Percentiles rank a stretch among this genome's conserved stretches.
These are phyloP conservation scores for Elymnias hypermnestra DNA, from an alignment of 1,140 invertebrate species.

Conservation along the genomic window DNA sequence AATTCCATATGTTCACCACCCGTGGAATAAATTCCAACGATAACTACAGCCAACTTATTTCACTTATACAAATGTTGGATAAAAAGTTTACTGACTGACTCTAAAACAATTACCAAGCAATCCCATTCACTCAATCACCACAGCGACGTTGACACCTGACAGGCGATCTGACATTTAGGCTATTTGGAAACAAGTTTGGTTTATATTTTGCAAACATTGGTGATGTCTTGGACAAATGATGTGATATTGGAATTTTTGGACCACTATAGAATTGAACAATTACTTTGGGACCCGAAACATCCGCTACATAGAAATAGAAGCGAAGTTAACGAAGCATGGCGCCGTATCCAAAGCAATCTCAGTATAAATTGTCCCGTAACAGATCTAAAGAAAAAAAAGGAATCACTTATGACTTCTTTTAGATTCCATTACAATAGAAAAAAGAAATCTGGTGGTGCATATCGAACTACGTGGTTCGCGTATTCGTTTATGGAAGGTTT, in stretches of 20 bases:
- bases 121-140: too few species aligned
- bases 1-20: too few species aligned
- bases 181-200: neutral
- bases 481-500: slow-evolving; percentile 58
- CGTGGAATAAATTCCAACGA: too few species aligned
- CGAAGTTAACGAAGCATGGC: slow-evolving; percentile 33
- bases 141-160: too few species aligned
- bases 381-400: slow-evolving; percentile 60
- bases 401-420: slow-evolving; percentile 59
- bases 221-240: slow-evolving; percentile 43
- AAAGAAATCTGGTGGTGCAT: slow-evolving; percentile 37
- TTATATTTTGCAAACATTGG: slow-evolving; percentile 26
- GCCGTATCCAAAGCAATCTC: slow-evolving; percentile 45
- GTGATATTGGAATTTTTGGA: slow-evolving; percentile 42
- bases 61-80: too few species aligned
- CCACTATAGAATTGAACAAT: slow-evolving; percentile 34
- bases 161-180: neutral
- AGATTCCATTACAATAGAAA: slow-evolving; percentile 50
- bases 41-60: too few species aligned
- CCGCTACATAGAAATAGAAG: slow-evolving; percentile 26
- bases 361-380: slow-evolving; percentile 43
- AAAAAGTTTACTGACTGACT: too few species aligned
- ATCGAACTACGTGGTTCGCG: slow-evolving; percentile 51
- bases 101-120: too few species aligned
- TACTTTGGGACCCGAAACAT: slow-evolving; percentile 46